Evolutionary conservation across 2,888 invertebrate genomes (phyloP), one percentile per base, ranked within the genome.

Genomic region (Cylloceria caligata): DNA sequence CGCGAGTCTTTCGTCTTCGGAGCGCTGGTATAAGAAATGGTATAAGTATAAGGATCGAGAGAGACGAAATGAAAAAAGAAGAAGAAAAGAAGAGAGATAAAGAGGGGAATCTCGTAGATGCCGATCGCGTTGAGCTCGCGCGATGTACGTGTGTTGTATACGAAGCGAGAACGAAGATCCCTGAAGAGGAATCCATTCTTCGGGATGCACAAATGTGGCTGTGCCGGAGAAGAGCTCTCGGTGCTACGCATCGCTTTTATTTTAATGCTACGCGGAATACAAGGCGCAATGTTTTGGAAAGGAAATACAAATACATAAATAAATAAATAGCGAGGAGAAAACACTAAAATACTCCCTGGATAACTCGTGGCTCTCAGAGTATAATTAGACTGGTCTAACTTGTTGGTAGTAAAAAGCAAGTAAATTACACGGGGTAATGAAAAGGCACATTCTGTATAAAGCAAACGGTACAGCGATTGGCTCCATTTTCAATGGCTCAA

Each of bases 111-210:
- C 24, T 80, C 74, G 81, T 79, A 80, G 76, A 85, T 83, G 80
- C 75, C 78, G 80, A 83, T 82, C 69, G 74, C 74, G 65, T 57
- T 73, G 67, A 80, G 73, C 60, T 60, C 72, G 62, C 64, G 42
- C 39, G 62, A n/a, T 52, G 71, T 68, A 84, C 85, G 85, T 84
- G 82, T 77, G 68, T 60, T 67, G 83, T 62, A 64, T 83, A 75
- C 77, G 57, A 71, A 83, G 39, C 62, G 73, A 68, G 72, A 67
- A 16, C 27, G 57, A 62, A 67, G 76, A 68, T 75, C 69, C 76
- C 75, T 73, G 16, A 19, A 64, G 74, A 74, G 47, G 72, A 57
- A 79, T 72, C 57, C 72, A 72, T 79, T 57, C 72, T 73, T 67
- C 30, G 64, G 60, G 72, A 79, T 79, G 79, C 72, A 79, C 72